Conservation (phyloP, 1,140 invertebrate genomes). For the Drosophila equinoxialis region DNA sequence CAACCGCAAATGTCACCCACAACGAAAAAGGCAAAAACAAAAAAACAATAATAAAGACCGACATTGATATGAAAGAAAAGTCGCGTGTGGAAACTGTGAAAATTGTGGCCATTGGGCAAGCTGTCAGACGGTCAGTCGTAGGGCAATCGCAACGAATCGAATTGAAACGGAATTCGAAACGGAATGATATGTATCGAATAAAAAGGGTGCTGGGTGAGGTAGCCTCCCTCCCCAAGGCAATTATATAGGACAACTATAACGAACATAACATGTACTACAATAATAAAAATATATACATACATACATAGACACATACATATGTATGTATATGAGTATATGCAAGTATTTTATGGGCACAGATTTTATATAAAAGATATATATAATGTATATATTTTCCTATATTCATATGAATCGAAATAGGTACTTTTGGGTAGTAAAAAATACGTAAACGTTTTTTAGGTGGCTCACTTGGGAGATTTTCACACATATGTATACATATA, state of each 20-base stretch:
- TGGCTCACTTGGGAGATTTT: too few relatives aligned
- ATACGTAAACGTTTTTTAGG: too few relatives aligned
- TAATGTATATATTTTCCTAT: not conserved
- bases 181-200: constrained; percentile 26
- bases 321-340: constrained; percentile 23
- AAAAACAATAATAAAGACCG: not conserved
- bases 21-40: constrained; percentile 25
- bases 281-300: constrained; percentile 30
- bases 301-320: constrained; percentile 3
- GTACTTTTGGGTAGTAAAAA: too few relatives aligned
- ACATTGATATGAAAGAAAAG: not conserved
- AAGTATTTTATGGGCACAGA: constrained; percentile 46
- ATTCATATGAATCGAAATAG: too few relatives aligned
- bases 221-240: constrained; percentile 26
- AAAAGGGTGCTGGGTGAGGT: constrained; percentile 7
- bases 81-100: constrained; percentile 27
- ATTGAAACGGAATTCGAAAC: constrained; percentile 36
- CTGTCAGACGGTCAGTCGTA: constrained; percentile 13
- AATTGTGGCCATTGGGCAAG: constrained; percentile 49
- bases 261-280: constrained; percentile 51
- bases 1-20: constrained; percentile 56
- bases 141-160: constrained; percentile 45
- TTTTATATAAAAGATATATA: constrained; percentile 23
- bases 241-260: constrained; percentile 37
- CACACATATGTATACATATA: not conserved